A percentile compares a stretch with the other conserved stretches of the same genome.
These are phyloP conservation scores for Polydrusus tereticollis DNA, from an alignment of 2,888 invertebrate species.

Conservation along the genomic window DNA sequence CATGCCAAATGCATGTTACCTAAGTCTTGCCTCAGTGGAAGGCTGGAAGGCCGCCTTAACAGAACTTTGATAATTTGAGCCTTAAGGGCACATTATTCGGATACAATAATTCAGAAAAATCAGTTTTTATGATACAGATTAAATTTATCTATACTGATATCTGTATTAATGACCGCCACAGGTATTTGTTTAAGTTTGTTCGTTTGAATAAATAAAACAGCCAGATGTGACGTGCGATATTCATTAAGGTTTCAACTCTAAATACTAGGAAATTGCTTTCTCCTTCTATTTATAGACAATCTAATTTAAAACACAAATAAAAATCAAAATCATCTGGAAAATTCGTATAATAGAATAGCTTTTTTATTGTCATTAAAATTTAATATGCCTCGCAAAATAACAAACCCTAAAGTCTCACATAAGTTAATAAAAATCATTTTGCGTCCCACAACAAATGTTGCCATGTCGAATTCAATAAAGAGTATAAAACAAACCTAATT, in stretches of 20 bases:
- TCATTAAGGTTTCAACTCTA: too few species aligned
- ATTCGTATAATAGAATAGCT: not conserved
- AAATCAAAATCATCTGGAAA: slow-evolving; percentile 8
- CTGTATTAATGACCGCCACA: too few species aligned
- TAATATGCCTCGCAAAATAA: slow-evolving; percentile 46
- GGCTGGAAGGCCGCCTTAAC: too few species aligned
- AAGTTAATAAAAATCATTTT: slow-evolving; percentile 59
- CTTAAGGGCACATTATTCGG: too few species aligned
- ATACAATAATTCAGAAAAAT: too few species aligned
- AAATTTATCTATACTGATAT: too few species aligned
- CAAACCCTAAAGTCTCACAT: slow-evolving; percentile 55
- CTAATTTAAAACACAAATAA: slow-evolving; percentile 16
- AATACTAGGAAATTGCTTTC: not conserved
- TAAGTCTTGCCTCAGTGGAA: too few species aligned
- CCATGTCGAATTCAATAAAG: slow-evolving; percentile 65
- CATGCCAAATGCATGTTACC: too few species aligned
- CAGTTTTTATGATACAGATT: too few species aligned
- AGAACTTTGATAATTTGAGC: too few species aligned
- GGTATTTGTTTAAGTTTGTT: too few species aligned
- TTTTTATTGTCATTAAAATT: slow-evolving; percentile 25
- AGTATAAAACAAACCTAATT: slow-evolving; percentile 67
- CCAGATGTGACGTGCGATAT: not conserved
- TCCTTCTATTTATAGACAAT: not conserved
- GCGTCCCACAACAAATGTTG: slow-evolving; percentile 62
- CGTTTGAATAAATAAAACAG: not conserved